These are phyloP conservation scores for Pseudocheirus occidentalis DNA, from an alignment of 2,797 vertebrate species.

Conservation along the genomic window DNA sequence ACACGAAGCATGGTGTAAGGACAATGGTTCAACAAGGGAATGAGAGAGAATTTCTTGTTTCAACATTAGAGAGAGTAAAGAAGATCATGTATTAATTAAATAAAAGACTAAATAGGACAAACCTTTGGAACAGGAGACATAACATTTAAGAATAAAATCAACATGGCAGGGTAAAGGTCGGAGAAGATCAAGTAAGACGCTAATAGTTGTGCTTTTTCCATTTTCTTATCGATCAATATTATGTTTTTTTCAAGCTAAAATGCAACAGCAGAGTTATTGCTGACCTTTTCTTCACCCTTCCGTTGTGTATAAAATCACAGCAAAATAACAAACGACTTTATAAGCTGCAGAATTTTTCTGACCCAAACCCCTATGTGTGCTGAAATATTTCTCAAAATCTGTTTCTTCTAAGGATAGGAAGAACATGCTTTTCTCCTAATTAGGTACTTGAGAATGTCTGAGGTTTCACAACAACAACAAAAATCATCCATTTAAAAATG, in stretches of 20 bases:
- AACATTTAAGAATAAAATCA: slow-evolving; percentile 87
- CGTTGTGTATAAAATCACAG: slow-evolving; percentile 87
- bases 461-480: slow-evolving; percentile 27
- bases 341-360: slow-evolving; percentile 83
- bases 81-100: slow-evolving; percentile 85
- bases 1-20: slow-evolving; percentile 66
- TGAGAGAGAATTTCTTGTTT: slow-evolving; percentile 82
- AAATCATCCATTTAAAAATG: slow-evolving; percentile 8
- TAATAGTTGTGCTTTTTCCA: slow-evolving; percentile 93
- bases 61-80: slow-evolving; percentile 81
- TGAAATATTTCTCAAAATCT: slow-evolving; percentile 77
- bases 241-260: slow-evolving; percentile 91
- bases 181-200: slow-evolving; percentile 91
- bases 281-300: slow-evolving; percentile 95
- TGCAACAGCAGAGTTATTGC: slow-evolving; percentile 91
- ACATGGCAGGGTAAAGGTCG: slow-evolving; percentile 91
- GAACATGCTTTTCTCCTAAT: slow-evolving; percentile 65
- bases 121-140: slow-evolving; percentile 84
- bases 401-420: slow-evolving; percentile 54
- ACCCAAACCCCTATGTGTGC: slow-evolving; percentile 75
- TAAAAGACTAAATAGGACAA: slow-evolving; percentile 86
- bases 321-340: slow-evolving; percentile 92
- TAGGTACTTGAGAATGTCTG: slow-evolving; percentile 40
- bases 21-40: slow-evolving; percentile 82
- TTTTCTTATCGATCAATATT: slow-evolving; percentile 95